These are phyloP conservation scores for Maniola jurtina DNA, from an alignment of 1,140 invertebrate genomes.

Conservation along the genomic window DNA sequence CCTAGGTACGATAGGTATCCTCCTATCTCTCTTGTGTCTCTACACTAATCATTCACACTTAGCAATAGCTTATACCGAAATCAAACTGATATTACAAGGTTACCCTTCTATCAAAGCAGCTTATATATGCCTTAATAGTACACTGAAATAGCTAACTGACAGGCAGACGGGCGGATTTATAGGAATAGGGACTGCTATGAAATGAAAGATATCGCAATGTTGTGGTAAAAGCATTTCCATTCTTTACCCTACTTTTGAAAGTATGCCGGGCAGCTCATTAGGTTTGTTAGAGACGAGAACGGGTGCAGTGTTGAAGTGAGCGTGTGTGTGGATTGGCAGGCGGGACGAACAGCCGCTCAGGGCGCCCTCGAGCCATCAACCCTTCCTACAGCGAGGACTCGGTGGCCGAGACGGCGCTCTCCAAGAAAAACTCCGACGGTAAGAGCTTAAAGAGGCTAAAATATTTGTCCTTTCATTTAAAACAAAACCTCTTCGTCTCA, in stretches of 20 bases:
- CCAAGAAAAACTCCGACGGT: constrained; percentile 91
- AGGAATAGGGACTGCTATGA: constrained; percentile 26
- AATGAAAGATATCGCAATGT: constrained; percentile 13
- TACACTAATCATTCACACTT: neutral
- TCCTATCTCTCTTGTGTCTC: neutral
- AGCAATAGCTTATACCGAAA: neutral
- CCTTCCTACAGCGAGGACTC: constrained; percentile 88
- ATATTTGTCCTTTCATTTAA: constrained; percentile 31
- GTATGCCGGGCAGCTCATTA: constrained; percentile 14
- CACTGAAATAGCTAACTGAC: constrained; percentile 37
- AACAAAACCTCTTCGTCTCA: constrained; percentile 35
- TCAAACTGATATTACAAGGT: constrained; percentile 9
- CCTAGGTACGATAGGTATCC: no score
- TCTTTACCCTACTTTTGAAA: constrained; percentile 13
- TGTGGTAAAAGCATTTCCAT: constrained; percentile 12
- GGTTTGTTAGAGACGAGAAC: constrained; percentile 20
- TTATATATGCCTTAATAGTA: constrained; percentile 27
- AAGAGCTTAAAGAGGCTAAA: constrained; percentile 74
- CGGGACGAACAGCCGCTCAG: constrained; percentile 60
- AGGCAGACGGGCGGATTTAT: constrained; percentile 52
- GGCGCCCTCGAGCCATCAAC: constrained; percentile 77
- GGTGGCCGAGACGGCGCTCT: constrained; percentile 86
- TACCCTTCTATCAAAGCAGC: constrained; percentile 9
- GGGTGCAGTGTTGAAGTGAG: constrained; percentile 60
- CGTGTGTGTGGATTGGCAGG: constrained; percentile 71